Evolutionary conservation across 2,888 invertebrate genomes (phyloP).

Genomic region (Amphipoea oculea): DNA sequence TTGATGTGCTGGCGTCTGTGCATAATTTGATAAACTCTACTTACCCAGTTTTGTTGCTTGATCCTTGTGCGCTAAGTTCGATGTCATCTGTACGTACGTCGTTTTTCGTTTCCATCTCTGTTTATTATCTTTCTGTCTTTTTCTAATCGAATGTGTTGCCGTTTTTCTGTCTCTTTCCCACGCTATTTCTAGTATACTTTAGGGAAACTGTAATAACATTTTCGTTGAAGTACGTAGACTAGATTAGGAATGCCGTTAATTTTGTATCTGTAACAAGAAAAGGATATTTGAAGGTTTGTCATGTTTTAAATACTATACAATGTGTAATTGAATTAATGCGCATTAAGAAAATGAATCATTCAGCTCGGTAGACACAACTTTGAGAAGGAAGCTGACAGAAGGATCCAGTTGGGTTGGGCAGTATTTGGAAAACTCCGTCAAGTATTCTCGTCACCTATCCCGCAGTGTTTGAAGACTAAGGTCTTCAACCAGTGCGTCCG

Average conservation of each 20-base stretch:
- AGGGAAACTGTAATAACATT: slow-evolving; percentile 85
- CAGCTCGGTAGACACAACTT: too few species aligned
- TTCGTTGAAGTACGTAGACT: slow-evolving; percentile 81
- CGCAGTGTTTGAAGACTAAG: too few species aligned
- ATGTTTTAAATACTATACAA: neutral
- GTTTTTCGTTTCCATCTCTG: slow-evolving; percentile 85
- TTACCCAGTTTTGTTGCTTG: slow-evolving; percentile 83
- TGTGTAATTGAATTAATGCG: too few species aligned
- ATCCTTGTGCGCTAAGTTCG: slow-evolving; percentile 86
- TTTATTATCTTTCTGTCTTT: slow-evolving; percentile 61
- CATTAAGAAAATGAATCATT: too few species aligned
- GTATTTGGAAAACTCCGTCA: too few species aligned
- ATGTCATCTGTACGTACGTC: slow-evolving; percentile 83
- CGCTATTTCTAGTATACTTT: slow-evolving; percentile 64
- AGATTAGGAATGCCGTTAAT: slow-evolving; percentile 74
- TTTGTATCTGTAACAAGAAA: slow-evolving; percentile 79
- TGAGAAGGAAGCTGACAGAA: too few species aligned
- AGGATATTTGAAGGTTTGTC: neutral
- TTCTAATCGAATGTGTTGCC: slow-evolving; percentile 64
- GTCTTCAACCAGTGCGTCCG: too few species aligned
- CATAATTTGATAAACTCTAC: slow-evolving; percentile 17
- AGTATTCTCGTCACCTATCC: too few species aligned
- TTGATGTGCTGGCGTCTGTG: too few species aligned
- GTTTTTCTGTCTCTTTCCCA: slow-evolving; percentile 65
- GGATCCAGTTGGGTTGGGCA: too few species aligned